Evolutionary conservation across 2,888 invertebrate species (phyloP), one percentile per base, ranked within the genome.

Genomic region (Agapostemon virescens): DNA sequence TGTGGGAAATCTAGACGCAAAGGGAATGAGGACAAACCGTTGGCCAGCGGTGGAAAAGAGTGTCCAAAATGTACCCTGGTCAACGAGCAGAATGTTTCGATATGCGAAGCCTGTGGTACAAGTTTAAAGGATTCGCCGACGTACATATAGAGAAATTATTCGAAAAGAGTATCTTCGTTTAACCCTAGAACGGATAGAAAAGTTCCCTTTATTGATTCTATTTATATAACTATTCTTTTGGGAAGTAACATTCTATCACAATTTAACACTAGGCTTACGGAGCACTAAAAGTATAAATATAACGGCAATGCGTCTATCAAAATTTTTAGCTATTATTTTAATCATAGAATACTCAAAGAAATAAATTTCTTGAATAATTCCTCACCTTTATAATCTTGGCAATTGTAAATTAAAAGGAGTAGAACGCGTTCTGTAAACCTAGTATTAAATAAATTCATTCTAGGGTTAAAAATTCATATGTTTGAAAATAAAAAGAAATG

Each of bases 51-150:
- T 0, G 96, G 96, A 0, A 94, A 95, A 68, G 95, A 96, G 90
- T 97, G 97, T 85, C 95, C 95, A 0, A 93, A 95, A 38, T 97
- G 97, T 90, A 97, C 97, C 2, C 93, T 96, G 67, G 96, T 97
- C 55, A 97, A 97, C 90, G 94, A 95, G 64, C 94, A 95, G 87
- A 95, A 95, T 73, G 95, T 95, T 11, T 93, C 93, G 52, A 90
- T 90, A 15, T 97, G 97, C 90, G 95, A 95, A 86, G 96, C 95
- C 26, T 97, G 97, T 91, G 94, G 94, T 30, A 93, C 94, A 11
- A 95, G 95, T 89, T 93, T 97, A 63, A 94, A 95, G 88, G 95
- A 96, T 92, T 96, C 96, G 75, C 96, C 96, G 52, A 97, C 96
- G 68, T 97, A 97, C 89, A 96, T 96, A 82, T 91, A 87, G 87